Base-by-base conservation (phyloP, 2,797 vertebrate species). In the Epinephelus malabaricus region DNA sequence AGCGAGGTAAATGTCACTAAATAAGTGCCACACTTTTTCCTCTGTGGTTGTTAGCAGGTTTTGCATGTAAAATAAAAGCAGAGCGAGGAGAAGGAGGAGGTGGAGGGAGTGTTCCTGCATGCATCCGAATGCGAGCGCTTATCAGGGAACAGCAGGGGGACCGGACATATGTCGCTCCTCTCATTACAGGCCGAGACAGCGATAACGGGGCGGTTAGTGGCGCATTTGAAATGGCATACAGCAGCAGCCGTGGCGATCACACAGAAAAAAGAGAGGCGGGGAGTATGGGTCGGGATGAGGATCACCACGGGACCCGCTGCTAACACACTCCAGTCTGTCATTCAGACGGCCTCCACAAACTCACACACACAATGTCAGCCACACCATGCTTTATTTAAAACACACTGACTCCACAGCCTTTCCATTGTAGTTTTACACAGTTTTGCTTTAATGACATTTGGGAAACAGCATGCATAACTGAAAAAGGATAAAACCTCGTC, bases 1-100 rank as follows among this genome's bases (percentile, higher is more conserved):
- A 70, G 82, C 30, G 65, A 91, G 87, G 89, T 93, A 92, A 93
- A 93, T 92, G 90, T 92, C 92, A 93, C 88, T 86, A 89, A 91
- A 87, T 89, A 87, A 87, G 90, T 92, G 88, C 80, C 63, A 19
- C 81, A 72, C 83, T 78, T 90, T 88, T 83, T 87, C 85, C 73
- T 81, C 3, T 23, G 68, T 55, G 79, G 83, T 85, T 86, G 84
- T 92, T 86, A 76, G 83, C 62, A 38, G 79, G 54, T 49, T 81
- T 69, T 73, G 78, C 73, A 82, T 88, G 78, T 69, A 79, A 83
- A 89, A 86, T 82, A 76, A 88, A 90, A 86, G 80, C 81, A 15
- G 1, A 30, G 60, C 54, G 68, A 70, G 58, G 17, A 59, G 68
- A 50, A 73, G 46, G 30, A 68, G 40, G 9, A 21, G 43, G 54